Evolutionary conservation across 2,888 invertebrate genomes (phyloP), one percentile per base, ranked within the genome.

Genomic region (Coelopa pilipes): DNA sequence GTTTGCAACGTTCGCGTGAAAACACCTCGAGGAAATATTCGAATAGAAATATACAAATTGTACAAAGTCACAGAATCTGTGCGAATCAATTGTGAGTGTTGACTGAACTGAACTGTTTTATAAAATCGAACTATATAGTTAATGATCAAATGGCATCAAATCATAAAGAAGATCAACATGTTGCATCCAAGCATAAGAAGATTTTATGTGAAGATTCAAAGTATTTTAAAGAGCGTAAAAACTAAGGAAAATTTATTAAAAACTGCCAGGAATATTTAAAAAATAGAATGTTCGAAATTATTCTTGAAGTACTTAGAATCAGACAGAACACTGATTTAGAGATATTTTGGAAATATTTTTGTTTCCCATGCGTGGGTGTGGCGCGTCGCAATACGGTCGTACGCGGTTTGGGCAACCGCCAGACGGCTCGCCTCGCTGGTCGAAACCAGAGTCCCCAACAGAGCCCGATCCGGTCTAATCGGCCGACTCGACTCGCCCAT

Each of bases 1-100:
- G 78, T 82, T 82, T 82, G 76, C 77, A 82, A 82, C 83, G 81
- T 84, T 79, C 81, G 81, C 81, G 82, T 80, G 81, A 76, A 76
- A 80, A 80, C 79, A 79, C 83, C 80, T 77, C 77, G 45, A 70
- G 34, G 34, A 63, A 75, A 72, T 59, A 57, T 57, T 66, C 21
- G 24, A 24, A 74, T 68, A 72, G 66, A 21, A 72, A 76, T 74
- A 57, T 73, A 47, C 46, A 62, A 34, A 13, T 10, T 62, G 10
- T 24, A 63, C 17, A 59, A 76, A 68, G 59, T 73, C 34, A 34
- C 34, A 75, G 65, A 74, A 73, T 67, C 5, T 63, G 12, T 50
- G 66, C 63, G 62, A 76, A 75, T 71, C 19, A 75, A 49, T 65
- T 34, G 63, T 71, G 71, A 65, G 71, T 65, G 71, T 53, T 66